Conservation (phyloP, 2,797 vertebrate species). For the Anguilla megastoma region DNA sequence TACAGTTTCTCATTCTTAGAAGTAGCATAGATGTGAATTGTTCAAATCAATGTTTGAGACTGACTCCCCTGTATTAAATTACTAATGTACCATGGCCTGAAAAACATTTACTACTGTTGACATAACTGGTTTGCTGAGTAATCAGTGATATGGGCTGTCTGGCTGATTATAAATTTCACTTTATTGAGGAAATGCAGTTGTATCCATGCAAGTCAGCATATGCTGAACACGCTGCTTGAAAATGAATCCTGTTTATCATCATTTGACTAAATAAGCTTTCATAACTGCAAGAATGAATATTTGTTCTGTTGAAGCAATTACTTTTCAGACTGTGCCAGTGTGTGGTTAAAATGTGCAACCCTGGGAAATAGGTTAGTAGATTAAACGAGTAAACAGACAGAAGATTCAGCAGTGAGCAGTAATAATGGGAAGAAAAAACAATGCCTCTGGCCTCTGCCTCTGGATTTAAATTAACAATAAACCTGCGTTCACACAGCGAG, state of each 20-base stretch:
- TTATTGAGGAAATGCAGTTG: background rate
- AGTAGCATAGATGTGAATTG: background rate
- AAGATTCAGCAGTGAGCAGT: background rate
- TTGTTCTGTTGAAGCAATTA: slow-evolving; percentile 17
- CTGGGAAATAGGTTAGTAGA: slow-evolving; percentile 14
- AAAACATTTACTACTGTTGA: background rate
- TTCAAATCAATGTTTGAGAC: background rate
- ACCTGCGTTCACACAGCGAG: too few relatives aligned
- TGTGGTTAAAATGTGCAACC: background rate
- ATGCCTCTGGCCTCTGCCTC: background rate
- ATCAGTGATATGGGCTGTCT: slow-evolving; percentile 10
- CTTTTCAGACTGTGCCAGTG: background rate
- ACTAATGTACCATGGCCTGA: background rate
- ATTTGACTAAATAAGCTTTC: background rate
- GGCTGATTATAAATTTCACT: slow-evolving; percentile 8
- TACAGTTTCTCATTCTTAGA: background rate
- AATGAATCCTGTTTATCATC: slow-evolving; percentile 15
- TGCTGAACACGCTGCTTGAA: slow-evolving; percentile 4
- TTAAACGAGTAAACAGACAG: background rate
- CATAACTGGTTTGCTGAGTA: background rate
- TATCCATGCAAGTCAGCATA: background rate
- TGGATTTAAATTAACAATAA: background rate
- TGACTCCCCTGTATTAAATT: background rate
- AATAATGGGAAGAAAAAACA: background rate
- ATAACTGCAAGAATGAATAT: slow-evolving; percentile 11